Evolutionary conservation across 1,140 invertebrate genomes (phyloP).

Genomic region (Zaprionus vittiger): DNA sequence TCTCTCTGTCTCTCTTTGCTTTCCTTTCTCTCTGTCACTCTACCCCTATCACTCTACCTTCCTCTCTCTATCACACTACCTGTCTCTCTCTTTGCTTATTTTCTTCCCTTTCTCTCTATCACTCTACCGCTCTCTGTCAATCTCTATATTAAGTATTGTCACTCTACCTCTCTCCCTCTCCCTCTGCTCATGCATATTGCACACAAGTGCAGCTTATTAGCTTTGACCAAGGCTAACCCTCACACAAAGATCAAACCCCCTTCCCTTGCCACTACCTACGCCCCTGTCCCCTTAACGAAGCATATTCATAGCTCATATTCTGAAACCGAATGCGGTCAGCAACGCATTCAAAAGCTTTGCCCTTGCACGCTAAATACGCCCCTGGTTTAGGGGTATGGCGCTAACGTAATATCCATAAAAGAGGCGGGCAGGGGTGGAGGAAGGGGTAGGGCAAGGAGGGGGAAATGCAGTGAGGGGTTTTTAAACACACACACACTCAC

Average conservation of each 20-base stretch:
- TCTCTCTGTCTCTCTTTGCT: not conserved
- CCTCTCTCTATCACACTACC: no score
- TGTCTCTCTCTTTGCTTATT: no score
- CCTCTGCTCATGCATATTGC: no score
- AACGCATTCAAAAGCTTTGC: conserved; percentile 65
- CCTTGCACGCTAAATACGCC: conserved; percentile 62
- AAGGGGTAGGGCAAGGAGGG: not conserved
- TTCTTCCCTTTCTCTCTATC: no score
- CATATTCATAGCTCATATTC: conserved; percentile 37
- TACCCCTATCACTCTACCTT: not conserved
- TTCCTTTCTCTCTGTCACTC: not conserved
- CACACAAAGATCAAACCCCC: no score
- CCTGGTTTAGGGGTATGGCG: conserved; percentile 50
- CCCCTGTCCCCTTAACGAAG: conserved; percentile 24
- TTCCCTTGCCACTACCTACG: not conserved
- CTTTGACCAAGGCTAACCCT: not conserved
- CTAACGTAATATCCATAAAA: conserved; percentile 1
- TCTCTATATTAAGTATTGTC: no score
- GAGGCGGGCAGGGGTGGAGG: not conserved
- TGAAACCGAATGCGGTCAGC: conserved; percentile 51
- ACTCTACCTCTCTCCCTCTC: no score
- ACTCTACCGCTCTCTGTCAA: no score
- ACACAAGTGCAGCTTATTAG: no score
- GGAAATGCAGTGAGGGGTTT: not conserved
- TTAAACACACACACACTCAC: conserved; percentile 16